These are phyloP conservation scores for Elachura formosa DNA, from an alignment of 2,113 vertebrate species.

Conservation along the genomic window DNA sequence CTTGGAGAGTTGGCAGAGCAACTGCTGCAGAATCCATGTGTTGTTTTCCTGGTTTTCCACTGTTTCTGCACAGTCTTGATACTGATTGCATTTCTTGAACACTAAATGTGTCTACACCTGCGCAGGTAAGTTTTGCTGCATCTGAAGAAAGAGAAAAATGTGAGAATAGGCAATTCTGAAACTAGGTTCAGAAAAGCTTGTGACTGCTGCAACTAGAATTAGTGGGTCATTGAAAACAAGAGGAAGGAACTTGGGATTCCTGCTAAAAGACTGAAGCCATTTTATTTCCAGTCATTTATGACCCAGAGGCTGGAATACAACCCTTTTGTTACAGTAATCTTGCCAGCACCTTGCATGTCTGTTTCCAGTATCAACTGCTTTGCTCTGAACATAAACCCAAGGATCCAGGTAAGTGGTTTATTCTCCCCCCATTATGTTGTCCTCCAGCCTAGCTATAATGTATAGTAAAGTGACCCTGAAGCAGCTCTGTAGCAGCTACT, in stretches of 20 bases:
- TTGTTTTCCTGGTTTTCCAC: not conserved
- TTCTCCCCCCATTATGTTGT: accelerated
- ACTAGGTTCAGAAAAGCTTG: not conserved
- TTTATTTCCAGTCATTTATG: not conserved
- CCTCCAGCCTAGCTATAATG: not conserved
- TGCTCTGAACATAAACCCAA: not conserved
- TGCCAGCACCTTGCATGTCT: not conserved
- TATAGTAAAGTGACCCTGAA: not conserved
- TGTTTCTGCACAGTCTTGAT: not conserved
- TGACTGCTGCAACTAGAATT: not conserved
- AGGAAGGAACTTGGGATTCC: not conserved
- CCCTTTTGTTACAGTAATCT: not conserved
- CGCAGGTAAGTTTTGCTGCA: not conserved
- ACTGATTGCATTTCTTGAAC: not conserved
- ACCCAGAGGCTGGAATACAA: not conserved
- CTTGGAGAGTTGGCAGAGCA: accelerated
- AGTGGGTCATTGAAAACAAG: not conserved
- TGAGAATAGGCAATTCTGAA: not conserved
- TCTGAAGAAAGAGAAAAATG: not conserved
- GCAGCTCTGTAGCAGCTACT: not conserved
- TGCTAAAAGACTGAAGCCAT: not conserved
- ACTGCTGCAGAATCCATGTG: not conserved
- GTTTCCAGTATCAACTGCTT: not conserved
- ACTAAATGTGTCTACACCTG: not conserved
- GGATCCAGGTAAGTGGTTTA: no score